Evolutionary conservation across 2,888 invertebrate species (phyloP).

Genomic region (Ceratothoa steindachneri): DNA sequence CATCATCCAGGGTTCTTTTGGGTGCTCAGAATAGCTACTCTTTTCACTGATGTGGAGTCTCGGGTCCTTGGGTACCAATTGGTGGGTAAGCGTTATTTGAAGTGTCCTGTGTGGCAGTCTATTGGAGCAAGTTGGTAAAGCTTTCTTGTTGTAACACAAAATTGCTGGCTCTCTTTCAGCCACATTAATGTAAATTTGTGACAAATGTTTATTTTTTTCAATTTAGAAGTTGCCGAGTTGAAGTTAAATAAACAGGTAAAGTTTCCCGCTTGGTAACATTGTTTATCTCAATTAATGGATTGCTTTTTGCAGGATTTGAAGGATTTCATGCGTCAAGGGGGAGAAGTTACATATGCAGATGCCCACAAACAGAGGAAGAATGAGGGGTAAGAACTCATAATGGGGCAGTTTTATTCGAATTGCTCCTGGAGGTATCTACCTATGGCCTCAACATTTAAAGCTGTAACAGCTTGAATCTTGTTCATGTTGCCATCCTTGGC

Average conservation of each 20-base stretch:
- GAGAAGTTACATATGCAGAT: slow-evolving; percentile 98
- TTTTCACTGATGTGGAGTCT: neutral
- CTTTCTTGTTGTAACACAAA: no score
- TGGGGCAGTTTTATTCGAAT: slow-evolving; percentile 47
- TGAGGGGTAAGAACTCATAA: slow-evolving; percentile 82
- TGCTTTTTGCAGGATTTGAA: slow-evolving; percentile 74
- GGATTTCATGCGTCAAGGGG: slow-evolving; percentile 98
- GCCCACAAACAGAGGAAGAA: slow-evolving; percentile 94
- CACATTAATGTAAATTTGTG: no score
- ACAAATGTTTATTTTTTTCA: no score
- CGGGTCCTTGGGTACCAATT: neutral
- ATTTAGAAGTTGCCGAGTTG: no score
- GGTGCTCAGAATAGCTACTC: neutral
- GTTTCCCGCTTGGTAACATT: neutral
- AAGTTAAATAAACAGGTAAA: neutral
- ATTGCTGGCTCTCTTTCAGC: no score
- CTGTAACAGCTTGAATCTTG: no score
- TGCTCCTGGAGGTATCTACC: no score
- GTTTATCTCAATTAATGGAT: neutral
- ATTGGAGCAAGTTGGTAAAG: no score
- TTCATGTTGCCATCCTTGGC: no score
- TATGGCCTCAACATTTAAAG: no score
- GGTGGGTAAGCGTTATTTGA: neutral
- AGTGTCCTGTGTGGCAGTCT: neutral
- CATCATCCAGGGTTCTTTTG: neutral